Percentiles rank a stretch among this genome's conserved stretches.
phyloP scores from a whole-genome alignment of 1,140 invertebrate genomes.

The Vollenhovia emeryi region DNA sequence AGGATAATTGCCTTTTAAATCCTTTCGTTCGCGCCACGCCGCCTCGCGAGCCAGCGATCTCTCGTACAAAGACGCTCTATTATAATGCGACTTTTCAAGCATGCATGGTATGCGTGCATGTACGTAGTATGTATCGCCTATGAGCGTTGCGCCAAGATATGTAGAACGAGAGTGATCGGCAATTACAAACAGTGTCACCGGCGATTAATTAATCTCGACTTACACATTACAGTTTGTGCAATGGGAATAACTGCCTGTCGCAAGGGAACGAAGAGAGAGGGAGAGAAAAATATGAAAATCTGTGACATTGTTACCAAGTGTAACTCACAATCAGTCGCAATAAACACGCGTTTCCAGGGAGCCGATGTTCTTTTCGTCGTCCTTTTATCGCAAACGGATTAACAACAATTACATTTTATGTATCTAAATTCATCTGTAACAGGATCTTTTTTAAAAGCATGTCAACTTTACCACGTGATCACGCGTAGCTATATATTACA shows the following conservation, averaged over 20 bases:
- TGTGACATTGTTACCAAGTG: not conserved
- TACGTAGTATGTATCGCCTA: not conserved
- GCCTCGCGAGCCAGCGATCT: not conserved
- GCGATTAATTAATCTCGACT: slow-evolving; percentile 46
- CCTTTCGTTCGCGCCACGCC: not conserved
- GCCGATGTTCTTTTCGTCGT: not conserved
- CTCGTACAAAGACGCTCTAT: not conserved
- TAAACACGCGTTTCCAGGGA: not conserved
- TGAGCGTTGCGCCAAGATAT: not conserved
- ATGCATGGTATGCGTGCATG: not conserved
- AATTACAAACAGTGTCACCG: slow-evolving; percentile 42
- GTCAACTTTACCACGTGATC: not conserved
- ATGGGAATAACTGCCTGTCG: not conserved
- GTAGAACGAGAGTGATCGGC: slow-evolving; percentile 41
- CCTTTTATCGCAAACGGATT: no score
- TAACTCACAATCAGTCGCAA: not conserved
- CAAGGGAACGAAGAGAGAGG: not conserved
- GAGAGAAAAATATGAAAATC: slow-evolving; percentile 13
- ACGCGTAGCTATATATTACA: not conserved
- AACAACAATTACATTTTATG: not conserved
- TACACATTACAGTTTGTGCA: not conserved
- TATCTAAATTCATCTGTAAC: not conserved
- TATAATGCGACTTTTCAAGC: not conserved
- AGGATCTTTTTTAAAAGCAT: not conserved
- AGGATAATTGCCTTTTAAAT: not conserved